Evolutionary conservation across 1,140 invertebrate species (phyloP).

Genomic region (Hesperophylax magnus): DNA sequence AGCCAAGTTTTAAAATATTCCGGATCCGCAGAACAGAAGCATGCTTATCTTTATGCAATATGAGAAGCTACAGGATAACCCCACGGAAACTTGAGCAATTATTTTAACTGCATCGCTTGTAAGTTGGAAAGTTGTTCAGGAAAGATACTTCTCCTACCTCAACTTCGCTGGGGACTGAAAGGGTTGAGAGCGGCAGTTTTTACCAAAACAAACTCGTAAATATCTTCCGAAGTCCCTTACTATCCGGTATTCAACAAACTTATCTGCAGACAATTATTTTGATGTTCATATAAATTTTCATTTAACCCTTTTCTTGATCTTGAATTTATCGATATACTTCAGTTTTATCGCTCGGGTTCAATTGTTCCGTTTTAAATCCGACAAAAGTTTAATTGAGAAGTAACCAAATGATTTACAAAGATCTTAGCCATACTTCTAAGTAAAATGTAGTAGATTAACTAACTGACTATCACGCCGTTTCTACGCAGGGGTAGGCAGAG

Average conservation of each 20-base stretch:
- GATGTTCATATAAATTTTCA: conserved; percentile 23
- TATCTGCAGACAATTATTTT: conserved; percentile 28
- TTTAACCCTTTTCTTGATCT: background rate
- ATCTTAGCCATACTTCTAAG: too few relatives aligned
- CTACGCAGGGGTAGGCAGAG: too few relatives aligned
- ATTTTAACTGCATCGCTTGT: conserved; percentile 46
- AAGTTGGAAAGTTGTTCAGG: conserved; percentile 36
- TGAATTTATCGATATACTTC: background rate
- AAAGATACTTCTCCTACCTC: conserved; percentile 30
- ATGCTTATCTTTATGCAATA: conserved; percentile 8
- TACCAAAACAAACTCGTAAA: conserved; percentile 55
- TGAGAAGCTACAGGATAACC: conserved; percentile 15
- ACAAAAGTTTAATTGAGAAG: too few relatives aligned
- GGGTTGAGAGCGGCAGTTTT: conserved; percentile 34
- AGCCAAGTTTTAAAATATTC: background rate
- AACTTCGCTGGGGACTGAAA: conserved; percentile 30
- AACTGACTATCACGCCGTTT: too few relatives aligned
- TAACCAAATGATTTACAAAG: too few relatives aligned
- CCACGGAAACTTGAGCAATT: conserved; percentile 41
- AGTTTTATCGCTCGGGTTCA: too few relatives aligned
- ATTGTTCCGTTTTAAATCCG: too few relatives aligned
- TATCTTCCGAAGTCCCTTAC: conserved; percentile 31
- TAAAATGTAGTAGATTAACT: too few relatives aligned
- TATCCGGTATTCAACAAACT: conserved; percentile 10
- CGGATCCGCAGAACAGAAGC: too few relatives aligned